Conservation (phyloP, 2,797 vertebrate genomes). For the Oceanodroma leucorhoa region DNA sequence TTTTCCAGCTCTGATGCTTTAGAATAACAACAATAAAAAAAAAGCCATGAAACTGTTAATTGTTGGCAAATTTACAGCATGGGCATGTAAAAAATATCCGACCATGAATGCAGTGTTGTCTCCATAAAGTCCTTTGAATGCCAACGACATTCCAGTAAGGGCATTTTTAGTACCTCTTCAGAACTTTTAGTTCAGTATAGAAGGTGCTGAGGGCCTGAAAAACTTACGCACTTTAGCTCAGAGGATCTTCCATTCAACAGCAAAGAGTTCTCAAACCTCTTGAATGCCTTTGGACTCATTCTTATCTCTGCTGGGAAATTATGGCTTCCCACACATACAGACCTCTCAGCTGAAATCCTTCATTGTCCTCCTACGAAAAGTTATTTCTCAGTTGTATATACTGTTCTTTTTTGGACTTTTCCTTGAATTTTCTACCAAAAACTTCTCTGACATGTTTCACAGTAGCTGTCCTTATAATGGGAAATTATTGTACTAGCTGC, state of each 20-base stretch:
- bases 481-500: not conserved
- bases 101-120: not conserved
- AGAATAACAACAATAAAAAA: not conserved
- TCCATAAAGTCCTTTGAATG: not conserved
- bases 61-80: slow-evolving; percentile 18
- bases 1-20: not conserved
- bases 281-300: not conserved
- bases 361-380: not conserved
- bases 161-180: not conserved
- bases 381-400: not conserved
- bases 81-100: not conserved
- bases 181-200: not conserved
- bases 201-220: not conserved
- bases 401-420: not conserved
- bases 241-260: not conserved
- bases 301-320: slow-evolving; percentile 5
- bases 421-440: not conserved
- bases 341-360: not conserved
- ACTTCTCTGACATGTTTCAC: not conserved
- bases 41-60: not conserved
- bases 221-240: not conserved
- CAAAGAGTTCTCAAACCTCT: not conserved
- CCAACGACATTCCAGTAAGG: not conserved
- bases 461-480: not conserved
- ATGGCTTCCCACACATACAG: not conserved